Percentiles rank a stretch among this genome's conserved stretches.
These are phyloP conservation scores for Smittia aterrima DNA, from an alignment of 2,888 invertebrate species.

Conservation along the genomic window DNA sequence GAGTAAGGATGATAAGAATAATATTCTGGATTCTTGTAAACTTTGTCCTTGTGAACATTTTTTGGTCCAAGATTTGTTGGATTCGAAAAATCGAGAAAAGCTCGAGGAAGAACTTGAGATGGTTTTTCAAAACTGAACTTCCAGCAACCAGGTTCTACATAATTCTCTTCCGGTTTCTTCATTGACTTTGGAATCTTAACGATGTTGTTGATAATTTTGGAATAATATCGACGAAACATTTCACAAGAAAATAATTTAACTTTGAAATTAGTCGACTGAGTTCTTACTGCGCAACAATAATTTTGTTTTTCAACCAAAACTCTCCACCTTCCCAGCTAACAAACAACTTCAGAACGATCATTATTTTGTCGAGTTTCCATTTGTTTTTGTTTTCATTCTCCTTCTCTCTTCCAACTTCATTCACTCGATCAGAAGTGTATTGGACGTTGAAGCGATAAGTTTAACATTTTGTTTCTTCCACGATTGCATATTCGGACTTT, in stretches of 20 bases:
- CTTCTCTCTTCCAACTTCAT: too few species aligned
- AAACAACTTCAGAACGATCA: too few species aligned
- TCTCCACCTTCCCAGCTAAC: too few species aligned
- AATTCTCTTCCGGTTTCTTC: not conserved
- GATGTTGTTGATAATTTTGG: not conserved
- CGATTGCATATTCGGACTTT: not conserved
- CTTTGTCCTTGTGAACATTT: not conserved
- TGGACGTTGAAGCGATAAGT: not conserved
- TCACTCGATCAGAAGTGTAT: not conserved
- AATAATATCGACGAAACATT: too few species aligned
- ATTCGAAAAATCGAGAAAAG: not conserved
- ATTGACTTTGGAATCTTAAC: not conserved
- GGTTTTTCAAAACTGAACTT: not conserved
- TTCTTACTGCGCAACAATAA: too few species aligned
- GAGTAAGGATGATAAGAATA: not conserved
- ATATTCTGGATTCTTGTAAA: not conserved
- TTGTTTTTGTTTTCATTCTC: too few species aligned
- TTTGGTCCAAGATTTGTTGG: not conserved
- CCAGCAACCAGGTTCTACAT: not conserved
- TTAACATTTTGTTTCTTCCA: not conserved
- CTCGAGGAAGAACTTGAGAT: not conserved
- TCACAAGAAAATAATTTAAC: too few species aligned
- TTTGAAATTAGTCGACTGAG: too few species aligned
- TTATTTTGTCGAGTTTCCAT: too few species aligned
- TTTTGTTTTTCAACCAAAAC: too few species aligned